These are phyloP conservation scores for Hemistola chrysoprasaria DNA, from an alignment of 2,888 invertebrate species.

Conservation along the genomic window DNA sequence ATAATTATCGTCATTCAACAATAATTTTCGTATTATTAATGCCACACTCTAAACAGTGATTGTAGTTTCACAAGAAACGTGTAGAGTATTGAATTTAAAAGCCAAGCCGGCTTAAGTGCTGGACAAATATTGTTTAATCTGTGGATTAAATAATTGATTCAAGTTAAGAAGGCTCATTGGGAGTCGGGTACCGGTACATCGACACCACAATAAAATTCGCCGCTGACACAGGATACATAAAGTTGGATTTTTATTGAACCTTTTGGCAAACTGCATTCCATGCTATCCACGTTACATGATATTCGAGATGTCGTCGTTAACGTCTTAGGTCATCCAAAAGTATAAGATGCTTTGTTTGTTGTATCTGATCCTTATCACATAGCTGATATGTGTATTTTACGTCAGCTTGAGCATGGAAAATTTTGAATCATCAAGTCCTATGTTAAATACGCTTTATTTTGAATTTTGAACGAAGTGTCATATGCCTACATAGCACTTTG, in stretches of 20 bases:
- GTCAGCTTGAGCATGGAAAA: constrained; percentile 9
- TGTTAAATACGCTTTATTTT: not conserved
- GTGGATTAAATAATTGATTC: constrained; percentile 55
- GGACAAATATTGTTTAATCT: constrained; percentile 38
- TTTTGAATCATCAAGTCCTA: not conserved
- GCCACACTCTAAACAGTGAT: constrained; percentile 23
- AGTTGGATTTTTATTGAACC: constrained; percentile 71
- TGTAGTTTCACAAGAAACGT: constrained; percentile 24
- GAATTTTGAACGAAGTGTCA: not conserved
- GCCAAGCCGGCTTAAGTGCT: constrained; percentile 24
- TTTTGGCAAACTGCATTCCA: constrained; percentile 70
- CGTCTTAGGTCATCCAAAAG: constrained; percentile 12
- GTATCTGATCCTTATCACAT: constrained; percentile 7
- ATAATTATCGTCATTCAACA: constrained; percentile 8
- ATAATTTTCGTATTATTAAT: constrained; percentile 22
- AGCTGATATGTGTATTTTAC: constrained; percentile 12
- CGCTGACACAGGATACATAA: constrained; percentile 75
- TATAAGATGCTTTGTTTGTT: constrained; percentile 5
- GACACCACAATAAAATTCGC: constrained; percentile 71
- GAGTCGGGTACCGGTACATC: constrained; percentile 61
- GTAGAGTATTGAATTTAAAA: constrained; percentile 24
- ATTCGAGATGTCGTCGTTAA: constrained; percentile 36
- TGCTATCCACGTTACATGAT: constrained; percentile 45
- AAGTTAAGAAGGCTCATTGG: constrained; percentile 48
- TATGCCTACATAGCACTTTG: constrained; percentile 26